A percentile compares a stretch with the other conserved stretches of the same genome.
phyloP scores from a whole-genome alignment of 30 jellyfish, hydroid and myxozoan genomes.

The Aurelia aurita region DNA sequence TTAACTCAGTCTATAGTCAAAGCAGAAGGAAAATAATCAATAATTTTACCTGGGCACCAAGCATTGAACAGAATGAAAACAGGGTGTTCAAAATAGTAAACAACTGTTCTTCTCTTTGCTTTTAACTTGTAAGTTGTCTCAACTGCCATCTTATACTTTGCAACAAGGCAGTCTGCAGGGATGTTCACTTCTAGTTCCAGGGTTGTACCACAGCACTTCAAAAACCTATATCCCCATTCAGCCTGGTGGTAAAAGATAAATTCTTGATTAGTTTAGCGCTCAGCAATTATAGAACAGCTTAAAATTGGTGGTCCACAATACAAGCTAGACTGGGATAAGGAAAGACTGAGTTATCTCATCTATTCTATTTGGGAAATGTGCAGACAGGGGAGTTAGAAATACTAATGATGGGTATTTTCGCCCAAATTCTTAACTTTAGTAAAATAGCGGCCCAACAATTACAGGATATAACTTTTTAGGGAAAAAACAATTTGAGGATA shows the following conservation, averaged over 20 bases:
- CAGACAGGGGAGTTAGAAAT: too few relatives aligned
- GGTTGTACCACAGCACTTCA: conserved; percentile 52
- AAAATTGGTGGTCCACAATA: too few relatives aligned
- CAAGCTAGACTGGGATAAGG: too few relatives aligned
- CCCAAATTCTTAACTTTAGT: too few relatives aligned
- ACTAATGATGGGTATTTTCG: too few relatives aligned
- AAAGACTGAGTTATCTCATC: too few relatives aligned
- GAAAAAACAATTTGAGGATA: too few relatives aligned
- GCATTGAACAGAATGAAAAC: conserved; percentile 72
- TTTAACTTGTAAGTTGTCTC: conserved; percentile 41
- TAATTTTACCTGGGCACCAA: conserved; percentile 67
- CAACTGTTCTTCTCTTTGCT: conserved; percentile 34
- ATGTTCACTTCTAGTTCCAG: conserved; percentile 42
- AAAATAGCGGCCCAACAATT: too few relatives aligned
- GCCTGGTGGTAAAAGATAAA: not conserved
- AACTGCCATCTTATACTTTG: conserved; percentile 49
- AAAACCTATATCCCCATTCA: conserved; percentile 62
- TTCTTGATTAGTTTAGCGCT: too few relatives aligned
- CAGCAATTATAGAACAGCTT: too few relatives aligned
- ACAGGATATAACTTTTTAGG: too few relatives aligned
- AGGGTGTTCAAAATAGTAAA: conserved; percentile 17
- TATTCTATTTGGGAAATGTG: too few relatives aligned
- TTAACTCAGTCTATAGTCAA: not conserved
- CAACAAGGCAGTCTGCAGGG: conserved; percentile 65
- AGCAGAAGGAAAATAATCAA: not conserved